Base-by-base conservation (phyloP, 2,113 vertebrate species). In the Cyrtonyx montezumae region DNA sequence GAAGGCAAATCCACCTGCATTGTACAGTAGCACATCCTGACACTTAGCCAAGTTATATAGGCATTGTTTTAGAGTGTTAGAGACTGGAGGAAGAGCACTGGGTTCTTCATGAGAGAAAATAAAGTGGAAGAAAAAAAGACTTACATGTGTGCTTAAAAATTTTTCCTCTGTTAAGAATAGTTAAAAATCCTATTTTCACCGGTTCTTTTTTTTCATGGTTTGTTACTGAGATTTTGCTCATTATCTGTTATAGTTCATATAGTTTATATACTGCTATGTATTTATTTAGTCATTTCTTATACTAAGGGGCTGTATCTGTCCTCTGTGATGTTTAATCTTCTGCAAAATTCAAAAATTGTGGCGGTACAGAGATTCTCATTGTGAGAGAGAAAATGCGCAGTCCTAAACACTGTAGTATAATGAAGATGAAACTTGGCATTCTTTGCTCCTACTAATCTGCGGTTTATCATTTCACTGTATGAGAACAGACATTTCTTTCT, bases 341-440 rank as follows among this genome's bases (percentile, higher is more conserved):
- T 65, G 46, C 18, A 66, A 83, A 88, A 70, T 55, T 74, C 21
- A 28, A 94, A 91, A 90, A 65, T 58, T 59, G 23, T 68, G 75
- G 21, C 4, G 7, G n/a, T 13, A 84, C 73, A 80, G 81, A 73
- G 34, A 51, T 89, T 80, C 58, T 65, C 36, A 36, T n/a, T 95
- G 43, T 90, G 75, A 74, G 7, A 88, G 51, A 81, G 59, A 79
- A 66, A 77, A 89, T 74, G 25, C 9, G 42, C 40, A 48, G 42
- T 80, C n/a, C 61, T 94, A 51, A 84, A 30, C 32, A 2, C 37
- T 85, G 17, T 51, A 36, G 43, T 79, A 76, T 59, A 87, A 88
- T 67, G 14, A 65, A 96, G 62, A 93, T 86, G 20, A 90, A 96
- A 92, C 91, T 78, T 89, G 79, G 13, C 80, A 63, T 91, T 83